Evolutionary conservation across 1,140 invertebrate species (phyloP), one percentile per base, ranked within the genome.

Genomic region (Psilanteris sp.): DNA sequence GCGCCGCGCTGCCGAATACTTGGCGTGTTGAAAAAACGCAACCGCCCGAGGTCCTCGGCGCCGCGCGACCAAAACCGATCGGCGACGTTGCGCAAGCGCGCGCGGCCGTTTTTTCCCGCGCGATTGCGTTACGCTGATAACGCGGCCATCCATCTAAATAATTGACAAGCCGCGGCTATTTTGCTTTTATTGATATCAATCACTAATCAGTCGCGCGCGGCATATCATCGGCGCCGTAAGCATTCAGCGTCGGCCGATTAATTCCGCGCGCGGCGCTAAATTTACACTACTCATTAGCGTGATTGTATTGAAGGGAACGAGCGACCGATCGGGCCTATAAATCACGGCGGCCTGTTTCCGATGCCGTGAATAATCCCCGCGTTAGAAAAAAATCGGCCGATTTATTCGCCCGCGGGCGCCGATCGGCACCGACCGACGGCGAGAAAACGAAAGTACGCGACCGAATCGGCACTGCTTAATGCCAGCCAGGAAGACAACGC

Each of bases 241-340:
- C 22, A 61, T 74, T 67, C 52, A 61, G 52, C 29, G 54, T 62
- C 55, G 20, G 4, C 24, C 39, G 62, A 68, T 55, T 52, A 64
- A 61, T 68, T 62, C 55, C 14, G 27, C 31, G 27, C 31, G 11
- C 55, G 24, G 39, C 55, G 31, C 26, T 34, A 55, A 68, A 70
- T 64, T 76, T 68, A 70, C 72, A 70, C 57, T 64, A n/a, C n/a
- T 59, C 46, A 76, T 76, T 64, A 64, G 39, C 64, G n/a, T n/a
- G 64, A 70, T 70, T 70, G n/a, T n/a, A 76, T 76, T 52, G 34
- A 55, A 50, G 54, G 27, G 44, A 64, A 54, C 46, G 4, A 50
- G 55, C 44, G 18, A 34, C 31, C 27, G 55, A 3, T 18, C 8
- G n/a, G 26, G 9, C 31, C 3, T 37, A 54, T 76, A 76, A 70